A percentile compares a stretch with the other conserved stretches of the same genome.
These are phyloP conservation scores for Channa maculata DNA, from an alignment of 2,113 vertebrate species.

Conservation along the genomic window DNA sequence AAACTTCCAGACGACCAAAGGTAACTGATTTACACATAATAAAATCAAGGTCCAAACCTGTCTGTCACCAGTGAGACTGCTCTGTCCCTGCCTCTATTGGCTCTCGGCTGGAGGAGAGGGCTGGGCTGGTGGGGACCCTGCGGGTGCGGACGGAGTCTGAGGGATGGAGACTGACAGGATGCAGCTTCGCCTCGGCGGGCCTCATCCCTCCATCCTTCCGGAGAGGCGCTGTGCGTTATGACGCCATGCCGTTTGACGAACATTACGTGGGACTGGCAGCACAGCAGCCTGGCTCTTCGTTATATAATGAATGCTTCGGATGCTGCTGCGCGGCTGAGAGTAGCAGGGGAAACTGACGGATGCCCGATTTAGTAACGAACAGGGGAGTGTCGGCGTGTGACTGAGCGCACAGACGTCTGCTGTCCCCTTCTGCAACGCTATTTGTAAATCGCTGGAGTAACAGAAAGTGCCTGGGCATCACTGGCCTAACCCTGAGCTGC, in stretches of 20 bases:
- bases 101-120: conserved; percentile 6
- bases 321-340: conserved; percentile 45
- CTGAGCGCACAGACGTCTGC: conserved; percentile 6
- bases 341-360: conserved; percentile 16
- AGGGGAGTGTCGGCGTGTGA: background rate
- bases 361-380: conserved; percentile 10
- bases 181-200: conserved; percentile 28
- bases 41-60: too few relatives aligned
- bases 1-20: too few relatives aligned
- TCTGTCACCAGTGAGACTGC: too few relatives aligned
- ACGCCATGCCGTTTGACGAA: conserved; percentile 55
- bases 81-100: conserved; percentile 26
- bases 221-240: conserved; percentile 59
- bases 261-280: conserved; percentile 52
- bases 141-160: background rate
- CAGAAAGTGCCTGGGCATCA: conserved; percentile 33
- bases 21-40: too few relatives aligned
- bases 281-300: conserved; percentile 40
- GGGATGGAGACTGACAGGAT: conserved; percentile 31
- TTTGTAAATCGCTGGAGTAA: background rate
- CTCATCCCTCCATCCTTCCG: conserved; percentile 40
- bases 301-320: conserved; percentile 68
- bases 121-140: background rate
- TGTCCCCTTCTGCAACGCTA: background rate
- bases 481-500: conserved; percentile 55